Evolutionary conservation across 1,140 invertebrate species (phyloP).

Genomic region (Lithobius niger): DNA sequence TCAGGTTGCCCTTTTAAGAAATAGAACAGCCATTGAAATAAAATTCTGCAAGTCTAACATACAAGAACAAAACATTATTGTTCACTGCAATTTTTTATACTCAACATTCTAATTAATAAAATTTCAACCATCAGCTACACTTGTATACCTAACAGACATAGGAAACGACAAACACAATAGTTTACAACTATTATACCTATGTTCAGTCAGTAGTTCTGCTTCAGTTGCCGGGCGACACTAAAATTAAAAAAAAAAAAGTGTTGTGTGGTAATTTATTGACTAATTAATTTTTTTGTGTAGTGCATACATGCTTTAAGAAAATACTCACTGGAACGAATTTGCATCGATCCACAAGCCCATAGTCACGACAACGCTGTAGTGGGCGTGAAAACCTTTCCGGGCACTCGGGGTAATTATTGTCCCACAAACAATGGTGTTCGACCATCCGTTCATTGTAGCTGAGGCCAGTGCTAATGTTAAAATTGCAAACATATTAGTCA

Average conservation of each 20-base stretch:
- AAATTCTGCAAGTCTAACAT: too few species aligned
- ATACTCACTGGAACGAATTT: slow-evolving; percentile 31
- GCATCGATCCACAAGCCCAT: slow-evolving; percentile 56
- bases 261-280: slow-evolving; percentile 4
- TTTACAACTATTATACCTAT: too few species aligned
- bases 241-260: slow-evolving; percentile 14
- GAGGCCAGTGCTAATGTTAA: slow-evolving; percentile 46
- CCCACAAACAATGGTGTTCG: slow-evolving; percentile 68
- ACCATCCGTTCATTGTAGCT: slow-evolving; percentile 60
- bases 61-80: too few species aligned
- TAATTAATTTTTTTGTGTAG: neutral
- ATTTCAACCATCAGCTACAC: too few species aligned
- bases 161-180: too few species aligned
- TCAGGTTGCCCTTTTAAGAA: too few species aligned
- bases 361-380: slow-evolving; percentile 57
- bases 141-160: too few species aligned
- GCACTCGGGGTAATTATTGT: slow-evolving; percentile 63
- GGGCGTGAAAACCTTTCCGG: slow-evolving; percentile 55
- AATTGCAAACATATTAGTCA: too few species aligned
- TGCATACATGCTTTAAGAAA: too few species aligned
- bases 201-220: slow-evolving; percentile 47
- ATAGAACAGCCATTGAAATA: too few species aligned
- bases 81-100: too few species aligned
- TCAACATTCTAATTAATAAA: too few species aligned
- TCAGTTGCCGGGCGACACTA: slow-evolving; percentile 47